Evolutionary conservation across 2,797 vertebrate species (phyloP), one percentile per base, ranked within the genome.

Genomic region (Poeciliopsis infans): DNA sequence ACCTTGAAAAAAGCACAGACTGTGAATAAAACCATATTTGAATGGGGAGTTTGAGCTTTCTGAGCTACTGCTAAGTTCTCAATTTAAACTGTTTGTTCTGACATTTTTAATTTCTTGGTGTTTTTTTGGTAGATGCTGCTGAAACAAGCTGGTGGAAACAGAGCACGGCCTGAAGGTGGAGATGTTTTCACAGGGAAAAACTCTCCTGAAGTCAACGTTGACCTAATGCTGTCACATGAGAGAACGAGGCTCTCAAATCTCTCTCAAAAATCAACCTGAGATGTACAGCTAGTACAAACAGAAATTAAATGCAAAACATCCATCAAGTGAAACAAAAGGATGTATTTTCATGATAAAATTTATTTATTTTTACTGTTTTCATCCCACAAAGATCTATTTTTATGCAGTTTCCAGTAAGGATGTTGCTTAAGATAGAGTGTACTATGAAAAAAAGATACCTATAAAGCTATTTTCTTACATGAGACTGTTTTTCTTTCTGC

Each of bases 121-220:
- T 87, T 31, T 88, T 45, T 88, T 88, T 74, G 87, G 81, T 88
- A 94, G 93, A 86, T 91, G 85, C 84, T 86, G 81, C 75, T 73
- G 85, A 87, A 89, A 91, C 77, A n/a, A 90, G 53, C 78, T 18
- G 81, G 83, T 81, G 86, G 90, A 91, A 86, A 85, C 78, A 18
- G 86, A 89, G 88, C 81, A 51, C 53, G 84, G 85, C 89, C 93
- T 92, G 91, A 90, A 92, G 92, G 85, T 89, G 92, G 91, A 72
- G 91, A 82, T 87, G 70, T 92, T 90, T 89, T 84, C 88, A 79
- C 88, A 86, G 80, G 79, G 82, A 92, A 86, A 45, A 89, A 79
- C 77, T 83, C 75, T 77, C 80, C 70, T 64, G 23, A 66, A 66
- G 33, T 39, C n/a, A 1, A 28, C 76, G 85, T 79, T 79, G 12